Base-by-base conservation (phyloP, 2,113 vertebrate species). In the Campylorhamphus procurvoides region DNA sequence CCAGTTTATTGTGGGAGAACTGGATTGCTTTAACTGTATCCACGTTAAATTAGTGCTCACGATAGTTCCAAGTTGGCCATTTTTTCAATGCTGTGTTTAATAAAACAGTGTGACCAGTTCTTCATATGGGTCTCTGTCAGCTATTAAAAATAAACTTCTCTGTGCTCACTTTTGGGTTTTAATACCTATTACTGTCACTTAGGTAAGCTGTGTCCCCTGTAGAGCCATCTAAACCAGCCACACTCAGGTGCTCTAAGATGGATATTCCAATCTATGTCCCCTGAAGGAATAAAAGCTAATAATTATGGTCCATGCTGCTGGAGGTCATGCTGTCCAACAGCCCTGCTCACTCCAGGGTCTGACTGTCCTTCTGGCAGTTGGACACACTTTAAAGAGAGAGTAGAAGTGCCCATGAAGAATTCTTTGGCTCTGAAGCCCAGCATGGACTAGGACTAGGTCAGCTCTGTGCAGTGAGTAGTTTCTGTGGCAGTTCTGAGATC, bases 181-280 rank as follows among this genome's bases (percentile, higher is more conserved):
- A 60, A 2, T 82, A 17, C 66, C 49, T 76, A 40, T 62, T 56
- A 24, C 29, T 82, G 69, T 44, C 29, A 2, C n/a, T 68, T 44
- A 3, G 0, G 9, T 52, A 31, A 33, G 47, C 50, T 47, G 10
- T 55, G 47, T 50, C 35, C 85, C 62, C 90, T 73, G 28, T 6
- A 40, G 84, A 59, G 33, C 35, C 9, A 3, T 25, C 71, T 59
- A 40, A 73, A 76, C 33, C 75, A 73, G 84, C 63, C 69, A 46
- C 13, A 13, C 66, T 35, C 0, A 0, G 29, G 40, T 59, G 12
- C 59, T n/a, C 3, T 6, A 1, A 44, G 68, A 60, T 62, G 55
- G 22, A 62, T 66, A 67, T 91, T 93, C 55, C 31, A 31, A 58
- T 69, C 37, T 17, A 3, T 27, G 4, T 52, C 25, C 37, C 76